Conservation (phyloP, 2,797 vertebrate genomes). For the Triplophysa bombifrons region DNA sequence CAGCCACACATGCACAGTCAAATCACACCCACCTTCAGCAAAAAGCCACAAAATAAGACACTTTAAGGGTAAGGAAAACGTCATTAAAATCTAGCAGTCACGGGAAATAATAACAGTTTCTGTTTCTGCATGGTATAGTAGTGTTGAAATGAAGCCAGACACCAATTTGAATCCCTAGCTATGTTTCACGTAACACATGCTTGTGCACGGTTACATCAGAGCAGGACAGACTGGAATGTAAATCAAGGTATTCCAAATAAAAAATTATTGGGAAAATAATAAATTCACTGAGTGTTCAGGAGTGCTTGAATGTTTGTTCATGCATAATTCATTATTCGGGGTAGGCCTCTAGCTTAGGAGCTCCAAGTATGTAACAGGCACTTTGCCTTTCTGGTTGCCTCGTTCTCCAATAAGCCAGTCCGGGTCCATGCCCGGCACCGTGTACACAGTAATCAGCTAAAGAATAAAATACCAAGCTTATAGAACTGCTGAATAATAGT, state of each 20-base stretch:
- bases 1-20: not conserved
- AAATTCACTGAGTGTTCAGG: slow-evolving; percentile 49
- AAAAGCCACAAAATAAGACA: slow-evolving; percentile 17
- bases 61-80: slow-evolving; percentile 18
- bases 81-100: slow-evolving; percentile 19
- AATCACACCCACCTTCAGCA: slow-evolving; percentile 2
- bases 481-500: too few species aligned
- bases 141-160: slow-evolving; percentile 13
- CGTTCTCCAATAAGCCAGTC: slow-evolving; percentile 95
- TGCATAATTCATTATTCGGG: slow-evolving; percentile 43
- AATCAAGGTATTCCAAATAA: slow-evolving; percentile 9
- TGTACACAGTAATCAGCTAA: slow-evolving; percentile 95
- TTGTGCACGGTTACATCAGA: slow-evolving; percentile 7
- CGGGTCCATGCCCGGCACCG: slow-evolving; percentile 96
- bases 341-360: slow-evolving; percentile 85
- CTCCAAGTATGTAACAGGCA: slow-evolving; percentile 97
- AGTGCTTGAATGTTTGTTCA: slow-evolving; percentile 51
- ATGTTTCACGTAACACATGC: not conserved
- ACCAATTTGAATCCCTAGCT: not conserved
- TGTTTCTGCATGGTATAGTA: not conserved
- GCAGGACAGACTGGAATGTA: slow-evolving; percentile 12
- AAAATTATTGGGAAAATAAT: not conserved
- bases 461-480: not conserved
- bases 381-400: slow-evolving; percentile 95
- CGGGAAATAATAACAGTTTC: slow-evolving; percentile 3